Base-by-base conservation (phyloP, 2,797 vertebrate species). In the Hippopotamyrus pictus region DNA sequence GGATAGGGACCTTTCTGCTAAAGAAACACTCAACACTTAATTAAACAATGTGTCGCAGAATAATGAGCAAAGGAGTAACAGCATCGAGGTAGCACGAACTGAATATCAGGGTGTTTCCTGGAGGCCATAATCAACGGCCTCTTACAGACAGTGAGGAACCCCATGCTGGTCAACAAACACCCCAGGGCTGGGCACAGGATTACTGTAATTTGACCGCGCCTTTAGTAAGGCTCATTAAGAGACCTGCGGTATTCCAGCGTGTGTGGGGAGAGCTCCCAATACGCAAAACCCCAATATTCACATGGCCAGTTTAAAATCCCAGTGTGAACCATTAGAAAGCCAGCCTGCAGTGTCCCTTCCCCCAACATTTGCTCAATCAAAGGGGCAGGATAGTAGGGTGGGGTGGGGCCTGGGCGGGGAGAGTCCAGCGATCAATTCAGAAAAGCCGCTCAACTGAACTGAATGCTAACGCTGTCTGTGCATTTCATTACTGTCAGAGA, bases 201-300 rank as follows among this genome's bases (percentile, higher is more conserved):
- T 84, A 84, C n/a, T 57, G 73, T 48, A 88, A 53, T 53, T 88
- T 51, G 86, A 25, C 90, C 65, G 88, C 12, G 87, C 19, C 90
- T 90, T 92, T 90, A 91, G 65, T 73, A 51, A 86, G n/a, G 90
- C 50, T 85, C 59, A 59, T n/a, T 85, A 51, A 12, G 82, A 44
- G 22, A 29, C 19, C 44, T 25, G 46, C 9, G 4, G n/a, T 7
- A 11, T 22, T n/a, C 7, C 44, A 9, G 79, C 2, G 17, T 41
- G 69, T 41, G 12, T 76, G 5, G 14, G 29, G 29, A 19, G 12
- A 41, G 69, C 17, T 76, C 33, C 33, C 33, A 76, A 41, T 17
- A 79, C 12, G 14, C 37, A n/a, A 79, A 79, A 79, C 37, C 73
- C 73, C 37, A 44, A 19, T 79, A 79, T 79, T 79, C 37, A 79